Percentiles rank a stretch among this genome's conserved stretches.
Evolutionary conservation across 2,888 invertebrate genomes (phyloP).

Genomic region (Agonopterix heracliana): DNA sequence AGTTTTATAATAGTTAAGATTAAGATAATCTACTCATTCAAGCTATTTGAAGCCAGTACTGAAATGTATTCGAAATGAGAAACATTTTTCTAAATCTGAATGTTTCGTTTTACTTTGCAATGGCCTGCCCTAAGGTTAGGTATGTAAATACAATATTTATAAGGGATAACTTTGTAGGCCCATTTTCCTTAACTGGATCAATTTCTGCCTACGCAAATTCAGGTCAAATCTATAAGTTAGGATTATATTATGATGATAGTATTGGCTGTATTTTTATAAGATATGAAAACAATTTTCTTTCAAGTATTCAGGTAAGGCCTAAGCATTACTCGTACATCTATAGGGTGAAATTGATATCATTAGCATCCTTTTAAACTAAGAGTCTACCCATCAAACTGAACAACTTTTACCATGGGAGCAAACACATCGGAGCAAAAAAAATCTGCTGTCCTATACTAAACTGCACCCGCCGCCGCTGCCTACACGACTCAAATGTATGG

Average conservation of each 20-base stretch:
- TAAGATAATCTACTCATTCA: too few relatives aligned
- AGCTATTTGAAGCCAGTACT: too few relatives aligned
- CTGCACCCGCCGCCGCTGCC: too few relatives aligned
- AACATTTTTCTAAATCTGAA: too few relatives aligned
- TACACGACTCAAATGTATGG: too few relatives aligned
- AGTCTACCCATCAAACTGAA: too few relatives aligned
- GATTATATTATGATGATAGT: not conserved
- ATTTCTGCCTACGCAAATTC: not conserved
- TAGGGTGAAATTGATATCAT: not conserved
- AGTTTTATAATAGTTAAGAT: too few relatives aligned
- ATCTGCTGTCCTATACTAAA: too few relatives aligned
- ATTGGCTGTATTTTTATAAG: not conserved
- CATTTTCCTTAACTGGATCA: not conserved
- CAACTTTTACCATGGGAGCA: too few relatives aligned
- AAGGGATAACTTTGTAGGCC: not conserved
- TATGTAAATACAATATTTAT: not conserved
- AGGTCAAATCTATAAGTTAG: not conserved
- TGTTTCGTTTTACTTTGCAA: too few relatives aligned
- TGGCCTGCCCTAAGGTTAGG: not conserved
- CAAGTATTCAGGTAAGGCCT: not conserved
- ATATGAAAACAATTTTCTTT: not conserved
- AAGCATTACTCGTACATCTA: not conserved
- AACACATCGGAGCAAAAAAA: too few relatives aligned
- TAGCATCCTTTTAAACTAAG: not conserved
- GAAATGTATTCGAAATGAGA: too few relatives aligned